Conservation (phyloP, 2,113 vertebrate genomes). For the Pardalotus punctatus region DNA sequence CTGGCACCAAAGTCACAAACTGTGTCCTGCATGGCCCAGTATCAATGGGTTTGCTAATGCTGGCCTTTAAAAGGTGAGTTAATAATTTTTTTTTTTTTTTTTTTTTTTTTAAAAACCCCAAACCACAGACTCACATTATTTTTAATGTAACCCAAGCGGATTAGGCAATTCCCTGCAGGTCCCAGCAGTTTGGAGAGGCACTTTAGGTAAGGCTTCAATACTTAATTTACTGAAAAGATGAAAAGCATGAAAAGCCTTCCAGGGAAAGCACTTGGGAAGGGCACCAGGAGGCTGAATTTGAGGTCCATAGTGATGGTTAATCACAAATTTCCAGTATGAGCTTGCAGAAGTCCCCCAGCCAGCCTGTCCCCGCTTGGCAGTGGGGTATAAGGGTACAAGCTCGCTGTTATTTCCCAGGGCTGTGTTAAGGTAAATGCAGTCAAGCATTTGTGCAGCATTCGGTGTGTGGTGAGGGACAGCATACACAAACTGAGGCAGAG, state of each 20-base stretch:
- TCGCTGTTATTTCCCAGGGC: background rate
- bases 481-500: slow-evolving; percentile 41
- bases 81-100: too few relatives aligned
- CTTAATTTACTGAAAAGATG: background rate
- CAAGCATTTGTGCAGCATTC: background rate
- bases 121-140: background rate
- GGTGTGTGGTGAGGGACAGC: background rate
- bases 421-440: background rate
- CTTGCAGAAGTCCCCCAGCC: background rate
- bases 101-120: too few relatives aligned
- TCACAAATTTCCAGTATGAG: background rate
- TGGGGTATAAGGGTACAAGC: background rate
- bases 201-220: background rate
- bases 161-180: background rate
- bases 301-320: rapidly evolving
- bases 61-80: background rate
- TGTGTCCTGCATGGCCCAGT: background rate
- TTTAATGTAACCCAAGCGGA: background rate
- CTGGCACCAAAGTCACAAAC: background rate
- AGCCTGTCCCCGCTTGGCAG: background rate
- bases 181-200: background rate
- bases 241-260: background rate
- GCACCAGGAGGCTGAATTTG: background rate
- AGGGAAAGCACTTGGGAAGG: background rate
- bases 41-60: background rate